Percentiles rank a stretch among this genome's conserved stretches.
These are phyloP conservation scores for Trichogramma evanescens DNA, from an alignment of 2,888 invertebrate species.

Conservation along the genomic window DNA sequence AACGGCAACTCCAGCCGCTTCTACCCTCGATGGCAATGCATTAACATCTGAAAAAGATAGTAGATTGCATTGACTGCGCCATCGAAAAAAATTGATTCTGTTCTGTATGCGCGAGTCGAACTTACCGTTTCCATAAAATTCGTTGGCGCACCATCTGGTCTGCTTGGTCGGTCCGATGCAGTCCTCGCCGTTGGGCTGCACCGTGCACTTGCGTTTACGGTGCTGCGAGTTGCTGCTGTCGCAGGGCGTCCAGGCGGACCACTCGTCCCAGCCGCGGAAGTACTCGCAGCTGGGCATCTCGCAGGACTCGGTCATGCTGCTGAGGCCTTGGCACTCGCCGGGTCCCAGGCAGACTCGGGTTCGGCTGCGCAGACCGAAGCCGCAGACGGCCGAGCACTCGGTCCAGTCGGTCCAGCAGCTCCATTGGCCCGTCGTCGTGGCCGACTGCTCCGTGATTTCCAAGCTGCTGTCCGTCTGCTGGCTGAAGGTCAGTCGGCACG, in stretches of 20 bases:
- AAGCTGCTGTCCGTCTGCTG: background rate
- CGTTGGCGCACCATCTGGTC: constrained; percentile 56
- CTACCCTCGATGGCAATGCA: constrained; percentile 30
- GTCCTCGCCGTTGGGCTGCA: constrained; percentile 51
- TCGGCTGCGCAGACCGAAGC: constrained; percentile 61
- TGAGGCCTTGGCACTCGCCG: constrained; percentile 57
- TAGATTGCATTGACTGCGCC: background rate
- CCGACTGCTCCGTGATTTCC: background rate
- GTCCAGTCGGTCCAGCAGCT: constrained; percentile 85
- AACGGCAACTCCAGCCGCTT: constrained; percentile 48
- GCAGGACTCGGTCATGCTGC: constrained; percentile 62
- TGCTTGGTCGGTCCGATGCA: constrained; percentile 67
- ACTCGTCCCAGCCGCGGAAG: constrained; percentile 66
- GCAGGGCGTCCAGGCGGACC: constrained; percentile 67
- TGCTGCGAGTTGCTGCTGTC: constrained; percentile 61
- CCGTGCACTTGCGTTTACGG: constrained; percentile 61
- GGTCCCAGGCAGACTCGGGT: constrained; percentile 57
- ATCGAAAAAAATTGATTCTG: background rate
- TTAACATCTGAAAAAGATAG: constrained; percentile 26
- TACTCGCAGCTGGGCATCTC: constrained; percentile 64
- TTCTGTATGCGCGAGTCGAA: background rate
- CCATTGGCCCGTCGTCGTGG: constrained; percentile 56
- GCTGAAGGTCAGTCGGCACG: constrained; percentile 48
- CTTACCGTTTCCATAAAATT: constrained; percentile 40
- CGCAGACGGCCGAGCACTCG: constrained; percentile 69